Evolutionary conservation across 2,113 vertebrate genomes (phyloP).

Genomic region (Cygnus atratus): DNA sequence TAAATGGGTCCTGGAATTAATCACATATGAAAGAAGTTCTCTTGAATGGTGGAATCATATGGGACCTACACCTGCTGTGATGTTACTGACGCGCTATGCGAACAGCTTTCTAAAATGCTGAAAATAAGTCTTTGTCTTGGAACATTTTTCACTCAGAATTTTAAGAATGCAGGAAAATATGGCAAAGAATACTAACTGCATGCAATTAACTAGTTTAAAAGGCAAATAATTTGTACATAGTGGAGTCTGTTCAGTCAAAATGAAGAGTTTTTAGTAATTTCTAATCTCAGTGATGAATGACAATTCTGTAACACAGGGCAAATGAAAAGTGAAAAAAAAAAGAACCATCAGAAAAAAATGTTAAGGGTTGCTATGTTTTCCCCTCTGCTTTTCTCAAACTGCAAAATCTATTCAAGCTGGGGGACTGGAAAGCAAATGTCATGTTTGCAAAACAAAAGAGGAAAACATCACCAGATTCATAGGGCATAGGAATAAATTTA

Average conservation of each 20-base stretch:
- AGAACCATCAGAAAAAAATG: neutral
- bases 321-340: neutral
- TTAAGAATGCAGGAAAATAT: neutral
- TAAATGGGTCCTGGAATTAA: slow-evolving; percentile 57
- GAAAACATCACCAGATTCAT: slow-evolving; percentile 36
- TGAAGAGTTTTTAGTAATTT: neutral
- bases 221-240: neutral
- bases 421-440: slow-evolving; percentile 46
- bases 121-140: slow-evolving; percentile 41
- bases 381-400: neutral
- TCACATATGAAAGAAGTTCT: slow-evolving; percentile 44
- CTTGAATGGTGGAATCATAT: slow-evolving; percentile 55
- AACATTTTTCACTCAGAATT: slow-evolving; percentile 5
- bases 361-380: neutral
- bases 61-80: slow-evolving; percentile 22
- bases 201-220: neutral
- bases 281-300: neutral
- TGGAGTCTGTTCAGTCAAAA: neutral
- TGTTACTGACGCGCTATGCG: neutral
- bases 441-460: slow-evolving; percentile 55
- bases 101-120: slow-evolving; percentile 31
- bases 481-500: slow-evolving; percentile 55
- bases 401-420: slow-evolving; percentile 49
- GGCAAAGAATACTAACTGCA: neutral
- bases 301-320: neutral